These are phyloP conservation scores for Silurus aristotelis DNA, from an alignment of 2,797 vertebrate genomes.

Conservation along the genomic window DNA sequence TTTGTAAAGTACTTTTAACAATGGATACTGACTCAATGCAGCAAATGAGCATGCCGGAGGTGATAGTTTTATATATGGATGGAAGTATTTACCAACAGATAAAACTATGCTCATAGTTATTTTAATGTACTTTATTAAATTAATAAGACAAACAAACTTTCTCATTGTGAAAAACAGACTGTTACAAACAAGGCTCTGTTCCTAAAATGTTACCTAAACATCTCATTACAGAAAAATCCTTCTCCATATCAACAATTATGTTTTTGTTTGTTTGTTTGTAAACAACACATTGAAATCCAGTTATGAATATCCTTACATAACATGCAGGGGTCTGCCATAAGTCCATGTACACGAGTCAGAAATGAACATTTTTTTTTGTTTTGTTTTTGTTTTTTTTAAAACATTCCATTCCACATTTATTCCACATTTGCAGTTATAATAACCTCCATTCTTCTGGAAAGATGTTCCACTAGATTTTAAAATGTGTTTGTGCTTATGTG, in stretches of 20 bases:
- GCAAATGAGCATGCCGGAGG: not conserved
- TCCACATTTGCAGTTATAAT: too few species aligned
- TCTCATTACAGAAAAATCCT: not conserved
- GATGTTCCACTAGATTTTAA: too few species aligned
- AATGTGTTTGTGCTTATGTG: too few species aligned
- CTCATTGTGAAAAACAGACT: not conserved
- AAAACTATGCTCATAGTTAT: not conserved
- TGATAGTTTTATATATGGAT: not conserved
- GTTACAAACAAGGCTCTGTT: not conserved
- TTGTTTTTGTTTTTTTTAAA: too few species aligned
- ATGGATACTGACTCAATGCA: not conserved
- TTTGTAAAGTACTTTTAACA: not conserved
- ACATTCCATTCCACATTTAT: too few species aligned
- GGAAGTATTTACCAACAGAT: not conserved
- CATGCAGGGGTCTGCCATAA: not conserved
- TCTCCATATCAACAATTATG: not conserved
- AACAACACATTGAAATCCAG: not conserved
- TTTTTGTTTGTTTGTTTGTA: not conserved
- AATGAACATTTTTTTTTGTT: too few species aligned
- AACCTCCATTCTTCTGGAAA: too few species aligned
- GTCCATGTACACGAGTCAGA: not conserved
- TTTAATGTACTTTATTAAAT: not conserved
- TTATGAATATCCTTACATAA: not conserved
- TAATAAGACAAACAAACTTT: not conserved
- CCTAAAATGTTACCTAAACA: too few species aligned